Evolutionary conservation across 2,797 vertebrate species (phyloP).

Genomic region (Sarcoramphus papa): DNA sequence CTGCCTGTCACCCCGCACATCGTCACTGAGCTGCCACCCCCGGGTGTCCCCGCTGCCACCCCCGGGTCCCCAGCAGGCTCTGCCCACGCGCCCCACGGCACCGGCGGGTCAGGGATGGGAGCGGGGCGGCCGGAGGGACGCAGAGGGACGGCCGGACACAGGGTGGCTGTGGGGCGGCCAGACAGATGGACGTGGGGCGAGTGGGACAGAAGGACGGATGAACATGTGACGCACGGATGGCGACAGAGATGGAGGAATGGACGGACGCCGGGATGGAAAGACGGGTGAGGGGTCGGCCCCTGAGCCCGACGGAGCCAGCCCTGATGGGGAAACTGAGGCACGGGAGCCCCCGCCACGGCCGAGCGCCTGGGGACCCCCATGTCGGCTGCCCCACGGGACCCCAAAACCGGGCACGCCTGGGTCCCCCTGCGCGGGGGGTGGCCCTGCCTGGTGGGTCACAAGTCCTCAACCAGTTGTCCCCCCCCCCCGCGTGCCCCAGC

Average conservation of each 20-base stretch:
- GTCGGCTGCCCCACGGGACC: fast-evolving
- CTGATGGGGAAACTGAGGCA: not conserved
- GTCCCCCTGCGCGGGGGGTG: fast-evolving
- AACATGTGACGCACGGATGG: not conserved
- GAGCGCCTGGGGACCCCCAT: not conserved
- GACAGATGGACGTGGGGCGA: not conserved
- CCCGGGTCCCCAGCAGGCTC: not conserved
- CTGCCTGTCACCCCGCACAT: not conserved
- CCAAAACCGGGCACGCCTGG: fast-evolving
- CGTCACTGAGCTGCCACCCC: not conserved
- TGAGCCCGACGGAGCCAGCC: fast-evolving
- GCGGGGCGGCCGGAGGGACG: not conserved
- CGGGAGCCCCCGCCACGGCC: fast-evolving
- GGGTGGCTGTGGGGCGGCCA: fast-evolving
- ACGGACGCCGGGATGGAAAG: not conserved
- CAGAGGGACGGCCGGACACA: not conserved
- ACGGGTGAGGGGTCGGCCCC: not conserved
- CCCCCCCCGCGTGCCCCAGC: too few species aligned
- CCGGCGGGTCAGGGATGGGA: not conserved
- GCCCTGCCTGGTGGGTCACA: not conserved
- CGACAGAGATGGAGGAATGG: not conserved
- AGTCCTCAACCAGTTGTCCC: not conserved
- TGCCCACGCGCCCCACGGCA: not conserved
- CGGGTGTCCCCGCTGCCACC: not conserved
- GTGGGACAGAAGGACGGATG: not conserved